Conservation (phyloP, 2,888 invertebrate species). For the Entomobrya proxima region DNA sequence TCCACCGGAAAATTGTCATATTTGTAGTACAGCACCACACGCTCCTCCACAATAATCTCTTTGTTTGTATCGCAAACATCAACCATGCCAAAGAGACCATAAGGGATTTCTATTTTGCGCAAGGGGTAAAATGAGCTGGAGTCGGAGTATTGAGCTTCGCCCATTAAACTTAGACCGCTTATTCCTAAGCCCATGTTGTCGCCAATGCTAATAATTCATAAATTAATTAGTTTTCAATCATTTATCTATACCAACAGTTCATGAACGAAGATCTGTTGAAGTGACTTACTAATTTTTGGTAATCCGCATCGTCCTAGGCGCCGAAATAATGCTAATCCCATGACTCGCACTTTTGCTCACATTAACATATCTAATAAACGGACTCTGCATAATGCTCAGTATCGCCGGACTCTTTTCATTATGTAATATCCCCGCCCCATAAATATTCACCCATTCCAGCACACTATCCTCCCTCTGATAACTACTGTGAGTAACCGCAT, state of each 20-base stretch:
- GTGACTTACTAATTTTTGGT: conserved; percentile 81
- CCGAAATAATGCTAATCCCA: conserved; percentile 94
- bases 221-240: too few relatives aligned
- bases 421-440: conserved; percentile 96
- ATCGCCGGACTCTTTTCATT: conserved; percentile 96
- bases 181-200: conserved; percentile 93
- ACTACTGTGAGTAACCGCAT: conserved; percentile 87
- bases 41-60: conserved; percentile 91
- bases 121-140: conserved; percentile 93
- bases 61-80: conserved; percentile 98
- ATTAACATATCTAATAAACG: conserved; percentile 87
- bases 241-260: too few relatives aligned
- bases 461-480: conserved; percentile 85
- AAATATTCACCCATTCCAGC: conserved; percentile 87
- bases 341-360: conserved; percentile 91
- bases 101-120: conserved; percentile 86
- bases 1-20: conserved; percentile 97
- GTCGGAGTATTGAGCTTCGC: conserved; percentile 91
- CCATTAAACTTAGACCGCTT: conserved; percentile 92
- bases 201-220: conserved; percentile 79
- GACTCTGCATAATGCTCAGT: conserved; percentile 92
- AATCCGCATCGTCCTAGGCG: conserved; percentile 86
- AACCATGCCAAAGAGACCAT: conserved; percentile 93
- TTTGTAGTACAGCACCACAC: conserved; percentile 95
- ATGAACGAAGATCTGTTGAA: background rate